Percentiles rank a stretch among this genome's conserved stretches.
Conservation (phyloP, 2,888 invertebrate species). For the Pedicia rivosa region DNA sequence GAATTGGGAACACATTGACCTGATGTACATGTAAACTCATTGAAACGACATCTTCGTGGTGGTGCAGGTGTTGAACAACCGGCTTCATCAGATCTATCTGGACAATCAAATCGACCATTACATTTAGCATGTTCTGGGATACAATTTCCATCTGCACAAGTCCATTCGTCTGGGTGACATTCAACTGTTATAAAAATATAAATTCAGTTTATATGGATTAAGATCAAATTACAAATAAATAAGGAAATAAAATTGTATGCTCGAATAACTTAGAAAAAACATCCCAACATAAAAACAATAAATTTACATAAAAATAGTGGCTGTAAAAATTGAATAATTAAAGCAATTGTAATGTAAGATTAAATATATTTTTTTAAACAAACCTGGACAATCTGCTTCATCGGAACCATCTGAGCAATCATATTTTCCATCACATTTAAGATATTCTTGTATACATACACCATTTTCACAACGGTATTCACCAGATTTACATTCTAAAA, state of each 20-base stretch:
- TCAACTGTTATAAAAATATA: slow-evolving; percentile 33
- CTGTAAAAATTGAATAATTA: too few species aligned
- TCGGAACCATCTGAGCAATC: slow-evolving; percentile 47
- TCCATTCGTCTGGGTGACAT: slow-evolving; percentile 47
- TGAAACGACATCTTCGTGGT: slow-evolving; percentile 17
- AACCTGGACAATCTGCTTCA: slow-evolving; percentile 26
- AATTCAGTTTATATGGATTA: too few species aligned
- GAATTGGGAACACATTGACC: slow-evolving; percentile 23
- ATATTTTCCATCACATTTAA: slow-evolving; percentile 36
- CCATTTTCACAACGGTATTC: slow-evolving; percentile 47
- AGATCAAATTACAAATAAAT: neutral
- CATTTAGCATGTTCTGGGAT: slow-evolving; percentile 44
- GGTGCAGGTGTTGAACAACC: slow-evolving; percentile 31
- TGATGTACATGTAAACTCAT: slow-evolving; percentile 27
- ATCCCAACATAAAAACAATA: too few species aligned
- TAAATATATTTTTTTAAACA: too few species aligned
- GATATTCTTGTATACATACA: slow-evolving; percentile 39
- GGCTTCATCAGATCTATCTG: slow-evolving; percentile 49
- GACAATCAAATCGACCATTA: slow-evolving; percentile 45
- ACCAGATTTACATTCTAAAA: slow-evolving; percentile 18
- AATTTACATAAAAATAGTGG: too few species aligned
- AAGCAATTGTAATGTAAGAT: too few species aligned
- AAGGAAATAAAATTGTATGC: neutral
- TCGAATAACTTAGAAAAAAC: too few species aligned
- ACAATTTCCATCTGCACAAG: slow-evolving; percentile 51